phyloP scores from a whole-genome alignment of 2,113 vertebrate genomes.

The Cervus canadensis region DNA sequence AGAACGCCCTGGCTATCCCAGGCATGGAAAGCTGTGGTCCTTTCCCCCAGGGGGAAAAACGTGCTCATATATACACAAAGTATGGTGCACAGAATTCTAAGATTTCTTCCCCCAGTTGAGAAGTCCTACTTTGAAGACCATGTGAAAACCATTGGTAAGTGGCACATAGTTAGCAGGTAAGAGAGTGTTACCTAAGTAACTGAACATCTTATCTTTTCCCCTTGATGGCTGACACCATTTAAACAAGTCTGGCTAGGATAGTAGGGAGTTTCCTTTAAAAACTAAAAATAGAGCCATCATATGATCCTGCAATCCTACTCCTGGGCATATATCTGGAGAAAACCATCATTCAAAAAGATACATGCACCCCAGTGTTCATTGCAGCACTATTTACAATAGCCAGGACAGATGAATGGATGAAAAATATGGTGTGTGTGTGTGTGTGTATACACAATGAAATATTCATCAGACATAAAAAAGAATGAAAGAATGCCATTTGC shows the following conservation, averaged over 20 bases:
- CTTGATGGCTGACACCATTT: no score
- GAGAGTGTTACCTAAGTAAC: no score
- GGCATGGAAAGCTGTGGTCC: background rate
- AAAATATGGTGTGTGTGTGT: background rate
- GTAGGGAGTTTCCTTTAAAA: background rate
- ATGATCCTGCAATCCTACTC: background rate
- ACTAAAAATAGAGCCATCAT: background rate
- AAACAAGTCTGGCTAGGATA: background rate
- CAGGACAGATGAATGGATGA: background rate
- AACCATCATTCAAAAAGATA: background rate
- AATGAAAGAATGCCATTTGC: background rate
- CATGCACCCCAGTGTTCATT: background rate
- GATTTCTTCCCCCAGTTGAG: background rate
- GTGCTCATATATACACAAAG: background rate
- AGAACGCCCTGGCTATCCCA: background rate
- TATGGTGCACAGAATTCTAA: no score
- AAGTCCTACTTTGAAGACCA: background rate
- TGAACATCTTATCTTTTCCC: accelerated
- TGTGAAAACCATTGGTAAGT: background rate
- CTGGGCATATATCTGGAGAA: background rate
- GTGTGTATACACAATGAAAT: background rate
- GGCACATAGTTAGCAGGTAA: background rate
- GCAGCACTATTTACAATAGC: background rate
- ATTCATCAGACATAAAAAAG: background rate
- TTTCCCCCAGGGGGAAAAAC: background rate